Percentiles rank a stretch among this genome's conserved stretches.
phyloP scores from a whole-genome alignment of 1,140 invertebrate genomes.

The Helicoverpa zea region DNA sequence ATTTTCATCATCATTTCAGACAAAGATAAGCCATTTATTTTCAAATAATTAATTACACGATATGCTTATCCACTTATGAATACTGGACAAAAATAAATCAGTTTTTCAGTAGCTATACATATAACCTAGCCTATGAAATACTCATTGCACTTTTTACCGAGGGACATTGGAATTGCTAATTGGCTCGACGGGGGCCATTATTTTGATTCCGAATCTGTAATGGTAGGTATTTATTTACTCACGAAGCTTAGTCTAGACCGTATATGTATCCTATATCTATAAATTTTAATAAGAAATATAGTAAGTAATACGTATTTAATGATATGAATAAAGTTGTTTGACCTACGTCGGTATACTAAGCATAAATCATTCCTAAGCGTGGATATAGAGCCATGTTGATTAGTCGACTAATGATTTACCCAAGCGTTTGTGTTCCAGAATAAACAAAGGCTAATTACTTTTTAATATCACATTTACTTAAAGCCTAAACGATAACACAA shows the following conservation, averaged over 20 bases:
- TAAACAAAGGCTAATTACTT: constrained; percentile 14
- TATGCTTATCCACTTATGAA: too few relatives aligned
- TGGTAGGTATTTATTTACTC: constrained; percentile 1
- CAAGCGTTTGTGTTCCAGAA: not conserved
- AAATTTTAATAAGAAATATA: too few relatives aligned
- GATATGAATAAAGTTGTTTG: not conserved
- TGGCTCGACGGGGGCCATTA: constrained; percentile 20
- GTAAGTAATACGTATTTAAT: too few relatives aligned
- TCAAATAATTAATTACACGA: too few relatives aligned
- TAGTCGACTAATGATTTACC: too few relatives aligned
- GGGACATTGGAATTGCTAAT: constrained; percentile 25
- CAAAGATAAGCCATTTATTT: too few relatives aligned
- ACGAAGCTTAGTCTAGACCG: constrained; percentile 21
- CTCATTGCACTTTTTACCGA: constrained; percentile 4
- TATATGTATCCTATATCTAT: not conserved
- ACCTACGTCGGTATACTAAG: not conserved
- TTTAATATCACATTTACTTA: constrained; percentile 1
- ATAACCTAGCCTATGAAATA: not conserved
- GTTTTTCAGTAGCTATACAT: not conserved
- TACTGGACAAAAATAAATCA: not conserved
- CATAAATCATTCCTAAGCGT: too few relatives aligned
- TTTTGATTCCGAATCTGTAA: constrained; percentile 29
- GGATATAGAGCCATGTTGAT: too few relatives aligned
- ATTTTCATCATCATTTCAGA: too few relatives aligned
- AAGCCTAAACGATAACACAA: constrained; percentile 13